Percentiles rank a stretch among this genome's conserved stretches.
These are phyloP conservation scores for Herpailurus yagouaroundi DNA, from an alignment of 2,113 vertebrate genomes.

Conservation along the genomic window DNA sequence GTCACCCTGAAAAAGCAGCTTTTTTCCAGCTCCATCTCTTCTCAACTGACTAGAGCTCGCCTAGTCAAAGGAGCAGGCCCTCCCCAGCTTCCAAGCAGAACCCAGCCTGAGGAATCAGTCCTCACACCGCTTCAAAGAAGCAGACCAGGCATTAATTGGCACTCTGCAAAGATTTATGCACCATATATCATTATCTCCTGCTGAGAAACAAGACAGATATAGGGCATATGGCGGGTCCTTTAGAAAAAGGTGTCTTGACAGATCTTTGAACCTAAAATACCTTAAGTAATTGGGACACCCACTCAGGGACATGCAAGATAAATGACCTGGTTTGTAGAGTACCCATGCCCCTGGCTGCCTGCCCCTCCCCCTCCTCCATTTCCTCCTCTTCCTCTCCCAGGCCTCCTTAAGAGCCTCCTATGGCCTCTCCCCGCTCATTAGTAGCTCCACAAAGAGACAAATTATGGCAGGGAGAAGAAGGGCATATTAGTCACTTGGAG, in stretches of 20 bases:
- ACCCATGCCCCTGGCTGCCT: neutral
- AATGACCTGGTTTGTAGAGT: constrained; percentile 62
- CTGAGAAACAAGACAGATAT: constrained; percentile 77
- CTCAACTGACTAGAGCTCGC: constrained; percentile 20
- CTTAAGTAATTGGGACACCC: constrained; percentile 79
- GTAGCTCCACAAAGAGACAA: constrained; percentile 44
- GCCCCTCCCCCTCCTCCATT: neutral
- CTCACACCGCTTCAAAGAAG: constrained; percentile 68
- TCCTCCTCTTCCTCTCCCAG: constrained; percentile 2
- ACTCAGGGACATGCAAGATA: constrained; percentile 70
- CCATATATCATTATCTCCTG: constrained; percentile 75
- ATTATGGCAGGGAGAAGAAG: constrained; percentile 23
- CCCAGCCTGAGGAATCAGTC: constrained; percentile 44
- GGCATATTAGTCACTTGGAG: constrained; percentile 13
- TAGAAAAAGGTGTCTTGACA: constrained; percentile 71
- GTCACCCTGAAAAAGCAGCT: constrained; percentile 59
- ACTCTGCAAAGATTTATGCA: constrained; percentile 76
- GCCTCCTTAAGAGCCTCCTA: constrained; percentile 15
- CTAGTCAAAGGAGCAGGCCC: neutral
- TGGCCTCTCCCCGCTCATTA: constrained; percentile 62
- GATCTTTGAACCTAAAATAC: constrained; percentile 80
- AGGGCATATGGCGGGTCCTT: constrained; percentile 66
- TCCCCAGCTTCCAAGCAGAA: constrained; percentile 17
- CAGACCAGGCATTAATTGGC: constrained; percentile 73
- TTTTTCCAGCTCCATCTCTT: constrained; percentile 49